phyloP scores from a whole-genome alignment of 1,140 invertebrate species.

The Macrobrachium nipponense region DNA sequence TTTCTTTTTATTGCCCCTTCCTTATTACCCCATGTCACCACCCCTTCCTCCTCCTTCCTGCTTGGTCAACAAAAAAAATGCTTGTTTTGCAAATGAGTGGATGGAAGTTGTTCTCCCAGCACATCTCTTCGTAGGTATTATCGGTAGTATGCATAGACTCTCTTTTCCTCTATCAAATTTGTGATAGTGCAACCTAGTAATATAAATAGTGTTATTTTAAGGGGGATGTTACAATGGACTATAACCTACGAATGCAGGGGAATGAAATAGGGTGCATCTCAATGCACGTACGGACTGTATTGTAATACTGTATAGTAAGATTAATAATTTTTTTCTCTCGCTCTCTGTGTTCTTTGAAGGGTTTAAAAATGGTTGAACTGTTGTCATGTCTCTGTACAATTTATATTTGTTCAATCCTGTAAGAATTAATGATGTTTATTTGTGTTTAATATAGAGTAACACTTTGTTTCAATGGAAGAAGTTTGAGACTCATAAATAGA shows the following conservation, averaged over 20 bases:
- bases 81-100: slow-evolving; percentile 55
- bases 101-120: slow-evolving; percentile 57
- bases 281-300: slow-evolving; percentile 44
- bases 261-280: slow-evolving; percentile 33
- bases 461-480: slow-evolving; percentile 32
- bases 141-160: slow-evolving; percentile 52
- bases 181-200: slow-evolving; percentile 60
- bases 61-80: slow-evolving; percentile 35
- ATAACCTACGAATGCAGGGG: slow-evolving; percentile 24
- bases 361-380: slow-evolving; percentile 50
- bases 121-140: slow-evolving; percentile 60
- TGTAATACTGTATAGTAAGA: slow-evolving; percentile 53
- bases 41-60: not conserved
- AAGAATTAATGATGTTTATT: slow-evolving; percentile 53
- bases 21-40: slow-evolving; percentile 3
- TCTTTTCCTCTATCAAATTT: slow-evolving; percentile 58
- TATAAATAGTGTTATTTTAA: slow-evolving; percentile 61
- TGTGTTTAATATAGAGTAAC: slow-evolving; percentile 37
- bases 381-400: slow-evolving; percentile 59
- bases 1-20: slow-evolving; percentile 54
- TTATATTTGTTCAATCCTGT: slow-evolving; percentile 54
- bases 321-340: slow-evolving; percentile 36
- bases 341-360: slow-evolving; percentile 50
- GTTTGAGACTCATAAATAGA: slow-evolving; percentile 47
- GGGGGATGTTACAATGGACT: slow-evolving; percentile 48